These are phyloP conservation scores for Sicus ferrugineus DNA, from an alignment of 2,888 invertebrate genomes.

Conservation along the genomic window DNA sequence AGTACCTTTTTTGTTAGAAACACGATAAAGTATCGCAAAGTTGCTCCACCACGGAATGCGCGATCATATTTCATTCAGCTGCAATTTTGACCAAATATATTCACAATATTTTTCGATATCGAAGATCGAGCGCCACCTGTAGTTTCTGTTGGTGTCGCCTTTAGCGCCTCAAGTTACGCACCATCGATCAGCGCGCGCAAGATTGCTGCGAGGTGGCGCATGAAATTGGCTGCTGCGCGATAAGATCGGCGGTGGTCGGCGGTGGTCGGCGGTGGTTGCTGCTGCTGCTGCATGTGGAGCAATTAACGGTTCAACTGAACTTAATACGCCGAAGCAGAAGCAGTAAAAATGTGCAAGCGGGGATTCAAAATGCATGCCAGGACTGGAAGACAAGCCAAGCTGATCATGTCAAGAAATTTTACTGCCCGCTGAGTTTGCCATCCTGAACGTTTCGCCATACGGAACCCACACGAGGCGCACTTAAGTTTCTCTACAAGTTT, in stretches of 20 bases:
- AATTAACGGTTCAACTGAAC: background rate
- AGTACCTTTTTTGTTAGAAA: background rate
- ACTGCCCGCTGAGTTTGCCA: too few species aligned
- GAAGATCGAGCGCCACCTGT: background rate
- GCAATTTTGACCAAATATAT: background rate
- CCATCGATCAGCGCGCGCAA: background rate
- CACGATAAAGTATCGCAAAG: too few species aligned
- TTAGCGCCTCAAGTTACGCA: slow-evolving; percentile 12
- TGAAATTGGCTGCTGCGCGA: background rate
- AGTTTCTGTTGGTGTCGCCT: slow-evolving; percentile 15
- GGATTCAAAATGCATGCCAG: too few species aligned
- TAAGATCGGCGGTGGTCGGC: background rate
- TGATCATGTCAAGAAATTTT: too few species aligned
- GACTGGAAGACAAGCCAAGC: too few species aligned
- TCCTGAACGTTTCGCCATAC: too few species aligned
- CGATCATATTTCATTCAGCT: background rate
- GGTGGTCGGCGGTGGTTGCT: background rate
- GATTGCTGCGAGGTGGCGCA: background rate
- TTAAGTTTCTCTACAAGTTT: too few species aligned
- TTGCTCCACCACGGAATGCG: background rate
- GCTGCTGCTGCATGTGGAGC: background rate
- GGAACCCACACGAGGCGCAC: too few species aligned
- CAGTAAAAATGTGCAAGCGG: too few species aligned
- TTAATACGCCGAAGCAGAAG: too few species aligned
- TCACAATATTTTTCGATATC: slow-evolving; percentile 1